Percentiles rank a stretch among this genome's conserved stretches.
These are phyloP conservation scores for Morelia viridis DNA, from an alignment of 2,797 vertebrate genomes.

Conservation along the genomic window DNA sequence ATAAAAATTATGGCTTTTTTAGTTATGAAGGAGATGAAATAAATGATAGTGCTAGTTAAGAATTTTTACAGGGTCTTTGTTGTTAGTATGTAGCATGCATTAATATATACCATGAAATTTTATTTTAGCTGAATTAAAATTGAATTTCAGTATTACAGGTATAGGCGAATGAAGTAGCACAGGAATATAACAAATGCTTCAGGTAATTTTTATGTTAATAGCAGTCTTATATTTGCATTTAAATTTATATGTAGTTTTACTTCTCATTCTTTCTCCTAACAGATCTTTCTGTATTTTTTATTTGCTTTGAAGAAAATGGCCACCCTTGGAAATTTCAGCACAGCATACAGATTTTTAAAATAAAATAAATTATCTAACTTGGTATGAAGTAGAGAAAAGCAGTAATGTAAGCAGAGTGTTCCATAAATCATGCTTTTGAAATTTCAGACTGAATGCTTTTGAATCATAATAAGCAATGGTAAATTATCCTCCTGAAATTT, in stretches of 20 bases:
- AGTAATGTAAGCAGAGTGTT: background rate
- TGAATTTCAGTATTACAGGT: background rate
- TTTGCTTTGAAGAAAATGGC: background rate
- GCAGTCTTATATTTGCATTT: background rate
- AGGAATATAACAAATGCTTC: background rate
- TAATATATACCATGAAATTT: background rate
- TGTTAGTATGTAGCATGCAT: no score
- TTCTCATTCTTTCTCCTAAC: background rate
- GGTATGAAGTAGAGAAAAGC: no score
- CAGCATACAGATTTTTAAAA: no score
- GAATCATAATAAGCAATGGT: slow-evolving; percentile 51
- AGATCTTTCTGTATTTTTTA: background rate
- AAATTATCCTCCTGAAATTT: slow-evolving; percentile 55
- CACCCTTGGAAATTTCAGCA: no score
- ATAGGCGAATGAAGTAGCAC: background rate
- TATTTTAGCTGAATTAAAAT: background rate
- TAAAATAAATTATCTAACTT: no score
- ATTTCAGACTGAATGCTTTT: slow-evolving; percentile 37
- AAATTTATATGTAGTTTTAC: background rate
- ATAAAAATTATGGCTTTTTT: background rate
- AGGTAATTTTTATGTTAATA: background rate
- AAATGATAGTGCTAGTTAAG: no score
- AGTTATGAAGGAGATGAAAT: background rate
- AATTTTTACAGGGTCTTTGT: no score
- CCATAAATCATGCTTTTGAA: background rate